A percentile compares a stretch with the other conserved stretches of the same genome.
Evolutionary conservation across 2,113 vertebrate species (phyloP).

Genomic region (Megaceryle torquata): DNA sequence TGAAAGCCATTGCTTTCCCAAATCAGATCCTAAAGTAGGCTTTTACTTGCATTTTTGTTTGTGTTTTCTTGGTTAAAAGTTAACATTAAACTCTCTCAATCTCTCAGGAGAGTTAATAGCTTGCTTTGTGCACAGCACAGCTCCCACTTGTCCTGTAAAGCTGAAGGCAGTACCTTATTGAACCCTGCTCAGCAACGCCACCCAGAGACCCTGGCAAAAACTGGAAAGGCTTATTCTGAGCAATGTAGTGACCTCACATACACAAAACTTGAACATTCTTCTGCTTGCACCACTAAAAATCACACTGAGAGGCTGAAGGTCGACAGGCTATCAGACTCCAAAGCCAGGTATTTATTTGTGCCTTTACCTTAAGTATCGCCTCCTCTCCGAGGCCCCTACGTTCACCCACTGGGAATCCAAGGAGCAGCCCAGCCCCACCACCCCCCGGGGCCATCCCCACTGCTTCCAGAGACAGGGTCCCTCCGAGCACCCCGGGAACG

Average conservation of each 20-base stretch:
- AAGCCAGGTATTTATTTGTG: accelerated
- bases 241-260: accelerated
- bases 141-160: accelerated
- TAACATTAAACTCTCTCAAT: neutral
- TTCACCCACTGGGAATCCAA: accelerated
- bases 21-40: accelerated
- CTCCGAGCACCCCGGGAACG: neutral
- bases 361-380: accelerated
- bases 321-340: accelerated
- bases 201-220: accelerated
- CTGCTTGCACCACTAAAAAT: neutral
- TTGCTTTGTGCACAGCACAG: neutral
- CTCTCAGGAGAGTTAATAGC: neutral
- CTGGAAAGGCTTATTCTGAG: accelerated
- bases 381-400: too few relatives aligned
- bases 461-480: neutral
- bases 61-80: accelerated
- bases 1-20: accelerated
- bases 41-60: accelerated
- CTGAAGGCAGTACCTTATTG: too few relatives aligned
- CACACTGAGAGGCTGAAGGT: neutral
- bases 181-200: too few relatives aligned
- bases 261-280: accelerated
- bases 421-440: neutral
- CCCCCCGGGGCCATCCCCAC: too few relatives aligned